These are phyloP conservation scores for Psix sp. DNA, from an alignment of 1,140 invertebrate species.

Conservation along the genomic window DNA sequence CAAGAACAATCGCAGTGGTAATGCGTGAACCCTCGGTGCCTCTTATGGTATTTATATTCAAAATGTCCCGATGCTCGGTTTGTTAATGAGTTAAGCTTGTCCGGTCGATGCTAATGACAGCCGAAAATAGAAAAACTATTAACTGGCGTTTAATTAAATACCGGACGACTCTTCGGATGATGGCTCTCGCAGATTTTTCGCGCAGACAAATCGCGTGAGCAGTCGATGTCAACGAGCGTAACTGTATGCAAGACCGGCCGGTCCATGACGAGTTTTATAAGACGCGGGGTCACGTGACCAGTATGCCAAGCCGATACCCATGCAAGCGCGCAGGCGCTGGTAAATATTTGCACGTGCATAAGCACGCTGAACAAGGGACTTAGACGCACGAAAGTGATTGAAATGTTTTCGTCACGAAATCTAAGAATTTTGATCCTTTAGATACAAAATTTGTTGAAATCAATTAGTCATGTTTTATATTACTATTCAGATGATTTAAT, in stretches of 20 bases:
- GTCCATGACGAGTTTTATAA: constrained; percentile 70
- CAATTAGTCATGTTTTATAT: too few species aligned
- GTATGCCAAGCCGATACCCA: constrained; percentile 2
- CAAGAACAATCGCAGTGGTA: constrained; percentile 20
- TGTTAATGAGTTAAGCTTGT: too few species aligned
- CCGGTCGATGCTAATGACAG: too few species aligned
- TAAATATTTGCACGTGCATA: constrained; percentile 74
- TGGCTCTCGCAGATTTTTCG: not conserved
- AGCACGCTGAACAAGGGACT: constrained; percentile 10
- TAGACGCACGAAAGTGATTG: too few species aligned
- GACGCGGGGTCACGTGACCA: constrained; percentile 69
- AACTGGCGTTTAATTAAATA: too few species aligned
- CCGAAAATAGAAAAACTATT: too few species aligned
- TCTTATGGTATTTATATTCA: constrained; percentile 17
- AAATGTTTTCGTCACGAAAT: too few species aligned
- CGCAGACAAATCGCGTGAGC: constrained; percentile 33
- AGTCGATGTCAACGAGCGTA: constrained; percentile 54
- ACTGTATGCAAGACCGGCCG: constrained; percentile 72
- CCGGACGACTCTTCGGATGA: too few species aligned
- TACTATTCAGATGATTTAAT: too few species aligned
- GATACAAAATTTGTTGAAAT: too few species aligned
- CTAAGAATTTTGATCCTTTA: too few species aligned
- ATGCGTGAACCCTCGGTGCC: constrained; percentile 10
- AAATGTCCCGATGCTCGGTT: constrained; percentile 12
- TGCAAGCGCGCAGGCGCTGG: constrained; percentile 67